A percentile compares a stretch with the other conserved stretches of the same genome.
These are phyloP conservation scores for Lepus timidus DNA, from an alignment of 2,113 vertebrate species.

Conservation along the genomic window DNA sequence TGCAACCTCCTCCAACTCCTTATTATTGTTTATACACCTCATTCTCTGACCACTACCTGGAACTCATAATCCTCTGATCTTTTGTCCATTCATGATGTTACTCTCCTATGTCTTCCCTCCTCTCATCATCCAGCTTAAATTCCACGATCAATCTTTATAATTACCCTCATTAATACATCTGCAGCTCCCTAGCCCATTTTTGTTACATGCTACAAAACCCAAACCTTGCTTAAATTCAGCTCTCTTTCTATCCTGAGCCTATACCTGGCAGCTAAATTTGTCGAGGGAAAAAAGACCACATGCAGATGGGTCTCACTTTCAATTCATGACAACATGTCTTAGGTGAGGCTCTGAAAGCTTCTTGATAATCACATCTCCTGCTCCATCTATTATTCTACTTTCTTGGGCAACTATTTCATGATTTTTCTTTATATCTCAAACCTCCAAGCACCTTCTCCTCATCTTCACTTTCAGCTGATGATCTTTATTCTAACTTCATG, in stretches of 20 bases:
- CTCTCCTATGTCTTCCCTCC: not conserved
- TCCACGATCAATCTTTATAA: not conserved
- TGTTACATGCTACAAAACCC: not conserved
- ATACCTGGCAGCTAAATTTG: not conserved
- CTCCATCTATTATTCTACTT: not conserved
- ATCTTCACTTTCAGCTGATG: not conserved
- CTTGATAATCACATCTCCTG: not conserved
- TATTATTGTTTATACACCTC: not conserved
- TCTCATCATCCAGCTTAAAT: not conserved
- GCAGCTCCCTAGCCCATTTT: not conserved
- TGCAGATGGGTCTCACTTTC: not conserved
- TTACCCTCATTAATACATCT: not conserved
- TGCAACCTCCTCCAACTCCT: not conserved
- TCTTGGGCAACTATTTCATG: not conserved
- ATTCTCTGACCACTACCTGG: not conserved
- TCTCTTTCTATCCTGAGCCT: not conserved
- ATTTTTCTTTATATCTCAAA: not conserved
- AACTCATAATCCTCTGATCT: not conserved
- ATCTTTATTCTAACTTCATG: not conserved
- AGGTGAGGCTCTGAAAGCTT: not conserved
- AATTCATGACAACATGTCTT: not conserved
- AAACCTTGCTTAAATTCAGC: not conserved
- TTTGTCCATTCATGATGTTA: not conserved
- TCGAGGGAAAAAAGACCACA: not conserved
- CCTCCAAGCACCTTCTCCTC: not conserved